phyloP scores from a whole-genome alignment of 2,797 vertebrate species.

The Spinibarbus caldwelli region DNA sequence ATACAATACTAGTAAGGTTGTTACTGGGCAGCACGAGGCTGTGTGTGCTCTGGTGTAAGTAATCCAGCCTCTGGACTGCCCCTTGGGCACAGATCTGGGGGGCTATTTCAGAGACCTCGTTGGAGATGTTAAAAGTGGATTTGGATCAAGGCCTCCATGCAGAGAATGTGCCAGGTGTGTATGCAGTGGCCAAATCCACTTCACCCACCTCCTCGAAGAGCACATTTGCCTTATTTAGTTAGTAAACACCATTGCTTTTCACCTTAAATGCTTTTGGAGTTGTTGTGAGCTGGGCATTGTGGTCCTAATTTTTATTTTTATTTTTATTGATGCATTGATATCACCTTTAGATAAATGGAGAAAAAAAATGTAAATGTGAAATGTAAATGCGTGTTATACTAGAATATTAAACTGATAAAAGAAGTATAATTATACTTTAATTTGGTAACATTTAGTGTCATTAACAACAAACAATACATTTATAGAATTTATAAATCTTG shows the following conservation, averaged over 20 bases:
- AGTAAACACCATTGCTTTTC: neutral
- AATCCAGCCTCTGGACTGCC: conserved; percentile 39
- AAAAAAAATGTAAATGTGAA: too few relatives aligned
- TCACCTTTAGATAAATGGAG: neutral
- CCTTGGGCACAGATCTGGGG: conserved; percentile 24
- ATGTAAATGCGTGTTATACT: too few relatives aligned
- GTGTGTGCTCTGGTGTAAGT: conserved; percentile 42
- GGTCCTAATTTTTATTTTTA: neutral
- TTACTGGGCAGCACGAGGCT: conserved; percentile 49
- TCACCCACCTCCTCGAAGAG: conserved; percentile 10
- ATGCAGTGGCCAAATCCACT: neutral
- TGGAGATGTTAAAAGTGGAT: conserved; percentile 46
- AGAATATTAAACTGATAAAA: too few relatives aligned
- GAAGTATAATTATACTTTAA: too few relatives aligned
- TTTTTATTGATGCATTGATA: neutral
- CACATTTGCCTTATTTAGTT: conserved; percentile 19
- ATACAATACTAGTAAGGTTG: conserved; percentile 49
- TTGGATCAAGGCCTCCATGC: conserved; percentile 30
- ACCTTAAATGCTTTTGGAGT: neutral
- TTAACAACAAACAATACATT: neutral
- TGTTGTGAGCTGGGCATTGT: neutral
- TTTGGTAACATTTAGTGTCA: neutral
- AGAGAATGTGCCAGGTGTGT: conserved; percentile 35
- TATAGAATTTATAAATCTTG: neutral
- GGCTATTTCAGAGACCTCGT: conserved; percentile 47